Conservation (phyloP, 2,113 vertebrate genomes). For the Choloepus hoffmanni region DNA sequence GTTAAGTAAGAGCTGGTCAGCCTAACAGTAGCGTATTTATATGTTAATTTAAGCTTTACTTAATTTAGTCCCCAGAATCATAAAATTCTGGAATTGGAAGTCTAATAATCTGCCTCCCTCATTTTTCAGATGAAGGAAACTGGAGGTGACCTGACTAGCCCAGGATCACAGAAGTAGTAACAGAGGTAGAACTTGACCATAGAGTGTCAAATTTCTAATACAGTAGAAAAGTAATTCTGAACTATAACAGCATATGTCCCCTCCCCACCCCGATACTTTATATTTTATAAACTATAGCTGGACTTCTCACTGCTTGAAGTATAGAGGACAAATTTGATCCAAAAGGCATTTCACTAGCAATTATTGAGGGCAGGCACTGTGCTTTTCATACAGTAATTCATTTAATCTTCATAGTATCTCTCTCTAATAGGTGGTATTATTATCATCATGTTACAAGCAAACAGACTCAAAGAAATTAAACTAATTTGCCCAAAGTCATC, state of each 20-base stretch:
- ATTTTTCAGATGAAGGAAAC: slow-evolving; percentile 40
- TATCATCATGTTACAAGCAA: not conserved
- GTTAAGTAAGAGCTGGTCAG: not conserved
- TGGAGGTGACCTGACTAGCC: not conserved
- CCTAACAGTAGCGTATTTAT: not conserved
- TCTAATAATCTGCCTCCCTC: not conserved
- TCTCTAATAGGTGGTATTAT: not conserved
- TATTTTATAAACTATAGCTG: slow-evolving; percentile 12
- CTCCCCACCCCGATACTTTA: not conserved
- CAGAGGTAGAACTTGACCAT: not conserved
- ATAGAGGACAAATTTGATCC: not conserved
- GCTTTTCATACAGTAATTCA: not conserved
- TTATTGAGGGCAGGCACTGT: not conserved
- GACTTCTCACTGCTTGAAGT: slow-evolving; percentile 33
- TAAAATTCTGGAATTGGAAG: not conserved
- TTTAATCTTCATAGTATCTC: not conserved
- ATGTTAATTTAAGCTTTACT: not conserved
- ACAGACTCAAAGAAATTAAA: slow-evolving; percentile 27
- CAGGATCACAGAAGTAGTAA: not conserved
- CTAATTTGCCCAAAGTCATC: not conserved
- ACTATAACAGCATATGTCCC: not conserved
- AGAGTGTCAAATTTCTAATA: not conserved
- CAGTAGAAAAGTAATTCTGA: not conserved
- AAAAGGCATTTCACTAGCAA: not conserved
- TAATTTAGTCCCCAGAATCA: slow-evolving; percentile 6